Evolutionary conservation across 2,797 vertebrate species (phyloP).

Genomic region (Perodicticus potto): DNA sequence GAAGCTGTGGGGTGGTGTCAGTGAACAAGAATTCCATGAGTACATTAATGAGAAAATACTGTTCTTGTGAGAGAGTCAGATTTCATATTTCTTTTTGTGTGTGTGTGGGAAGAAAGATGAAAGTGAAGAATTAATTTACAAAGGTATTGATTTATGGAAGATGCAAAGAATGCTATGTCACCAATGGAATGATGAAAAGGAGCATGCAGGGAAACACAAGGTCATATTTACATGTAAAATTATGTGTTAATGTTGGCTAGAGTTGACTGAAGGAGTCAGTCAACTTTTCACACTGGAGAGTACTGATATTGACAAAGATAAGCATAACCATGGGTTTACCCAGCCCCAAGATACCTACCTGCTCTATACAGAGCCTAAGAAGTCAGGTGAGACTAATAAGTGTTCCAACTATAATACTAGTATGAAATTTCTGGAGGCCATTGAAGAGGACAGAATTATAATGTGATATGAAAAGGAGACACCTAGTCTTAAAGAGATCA

Average conservation of each 20-base stretch:
- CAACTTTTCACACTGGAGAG: background rate
- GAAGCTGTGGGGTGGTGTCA: background rate
- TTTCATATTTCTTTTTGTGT: background rate
- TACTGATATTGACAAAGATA: background rate
- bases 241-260: background rate
- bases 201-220: background rate
- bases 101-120: background rate
- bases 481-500: background rate
- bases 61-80: background rate
- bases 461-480: background rate
- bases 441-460: background rate
- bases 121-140: background rate
- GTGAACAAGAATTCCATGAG: background rate
- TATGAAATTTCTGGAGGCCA: background rate
- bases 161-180: background rate
- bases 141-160: background rate
- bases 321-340: background rate
- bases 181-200: background rate
- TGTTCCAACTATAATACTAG: background rate
- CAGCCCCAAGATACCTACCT: background rate
- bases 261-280: background rate
- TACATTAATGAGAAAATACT: background rate
- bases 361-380: background rate
- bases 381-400: background rate
- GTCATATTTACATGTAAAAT: background rate